Evolutionary conservation across 1,140 invertebrate genomes (phyloP).

Genomic region (Drosophila kanapiae): DNA sequence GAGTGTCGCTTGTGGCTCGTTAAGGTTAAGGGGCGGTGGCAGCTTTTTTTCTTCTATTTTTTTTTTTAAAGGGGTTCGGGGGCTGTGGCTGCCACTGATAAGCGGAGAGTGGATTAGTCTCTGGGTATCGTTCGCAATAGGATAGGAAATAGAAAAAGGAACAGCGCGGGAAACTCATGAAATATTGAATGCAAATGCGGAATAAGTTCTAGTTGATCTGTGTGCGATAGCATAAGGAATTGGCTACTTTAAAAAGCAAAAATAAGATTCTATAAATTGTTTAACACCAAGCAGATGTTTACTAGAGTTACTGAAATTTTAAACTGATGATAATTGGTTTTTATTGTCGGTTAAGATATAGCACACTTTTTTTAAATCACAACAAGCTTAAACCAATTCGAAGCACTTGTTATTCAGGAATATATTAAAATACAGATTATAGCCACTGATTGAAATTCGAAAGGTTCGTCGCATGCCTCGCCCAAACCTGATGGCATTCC

Average conservation of each 20-base stretch:
- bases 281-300: too few relatives aligned
- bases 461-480: background rate
- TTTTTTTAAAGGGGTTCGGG: background rate
- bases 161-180: constrained; percentile 3
- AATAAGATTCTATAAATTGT: background rate
- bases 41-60: too few relatives aligned
- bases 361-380: background rate
- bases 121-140: constrained; percentile 15
- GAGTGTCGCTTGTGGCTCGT: constrained; percentile 76
- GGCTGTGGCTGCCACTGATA: constrained; percentile 33
- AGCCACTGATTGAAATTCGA: constrained; percentile 14
- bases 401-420: background rate
- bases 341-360: too few relatives aligned
- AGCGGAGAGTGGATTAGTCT: constrained; percentile 46
- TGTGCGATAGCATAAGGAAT: background rate
- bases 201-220: constrained; percentile 4
- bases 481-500: constrained; percentile 15
- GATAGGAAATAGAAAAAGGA: constrained; percentile 1
- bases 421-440: constrained; percentile 4
- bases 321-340: too few relatives aligned
- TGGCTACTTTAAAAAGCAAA: background rate
- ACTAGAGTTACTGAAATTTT: too few relatives aligned
- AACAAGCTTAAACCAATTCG: background rate
- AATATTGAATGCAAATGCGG: constrained; percentile 36
- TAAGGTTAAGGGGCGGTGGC: constrained; percentile 55